These are phyloP conservation scores for human DNA, from an alignment of 2,113 vertebrate species.

Conservation along the genomic window DNA sequence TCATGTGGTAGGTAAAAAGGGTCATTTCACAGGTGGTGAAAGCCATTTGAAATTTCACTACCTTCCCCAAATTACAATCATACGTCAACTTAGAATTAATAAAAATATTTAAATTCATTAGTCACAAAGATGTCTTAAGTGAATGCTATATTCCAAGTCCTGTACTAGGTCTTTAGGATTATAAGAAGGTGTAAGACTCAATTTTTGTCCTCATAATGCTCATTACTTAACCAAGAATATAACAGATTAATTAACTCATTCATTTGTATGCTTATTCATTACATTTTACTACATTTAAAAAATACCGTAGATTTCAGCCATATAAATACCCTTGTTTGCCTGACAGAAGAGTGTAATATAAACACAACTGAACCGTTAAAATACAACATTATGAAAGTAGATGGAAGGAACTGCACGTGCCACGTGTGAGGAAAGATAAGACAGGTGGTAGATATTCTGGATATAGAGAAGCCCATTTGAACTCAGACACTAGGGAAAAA, in stretches of 20 bases:
- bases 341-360: neutral
- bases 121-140: neutral
- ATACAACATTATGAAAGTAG: neutral
- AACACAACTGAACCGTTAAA: neutral
- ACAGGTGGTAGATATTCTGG: neutral
- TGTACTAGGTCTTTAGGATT: neutral
- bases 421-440: neutral
- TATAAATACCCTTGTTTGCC: neutral
- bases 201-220: neutral
- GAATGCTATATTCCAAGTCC: neutral
- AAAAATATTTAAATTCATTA: neutral
- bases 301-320: neutral
- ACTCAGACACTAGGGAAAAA: neutral
- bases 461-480: neutral
- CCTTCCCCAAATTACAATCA: neutral
- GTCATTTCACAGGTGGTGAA: neutral
- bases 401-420: accelerated
- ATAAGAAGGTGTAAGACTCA: neutral
- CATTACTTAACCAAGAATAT: neutral
- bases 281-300: neutral
- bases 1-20: neutral
- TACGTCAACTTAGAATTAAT: neutral
- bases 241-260: neutral
- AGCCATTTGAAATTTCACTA: neutral
- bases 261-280: neutral